phyloP scores from a whole-genome alignment of 2,888 invertebrate genomes.

The Belgica antarctica region DNA sequence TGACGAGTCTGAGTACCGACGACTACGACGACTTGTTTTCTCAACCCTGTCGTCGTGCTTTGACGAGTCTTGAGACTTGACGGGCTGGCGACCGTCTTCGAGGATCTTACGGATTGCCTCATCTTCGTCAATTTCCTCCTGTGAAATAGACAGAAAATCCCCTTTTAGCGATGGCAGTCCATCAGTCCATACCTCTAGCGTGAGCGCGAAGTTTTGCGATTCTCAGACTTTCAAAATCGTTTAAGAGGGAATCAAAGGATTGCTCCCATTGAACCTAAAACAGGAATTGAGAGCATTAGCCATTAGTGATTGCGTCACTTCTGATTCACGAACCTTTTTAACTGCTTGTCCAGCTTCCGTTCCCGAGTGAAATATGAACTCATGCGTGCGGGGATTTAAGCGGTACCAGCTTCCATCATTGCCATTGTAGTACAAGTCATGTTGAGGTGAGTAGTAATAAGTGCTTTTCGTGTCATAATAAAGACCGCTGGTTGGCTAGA shows the following conservation, averaged over 20 bases:
- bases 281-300: background rate
- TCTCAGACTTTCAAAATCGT: conserved; percentile 53
- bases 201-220: conserved; percentile 58
- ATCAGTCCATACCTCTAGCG: conserved; percentile 61
- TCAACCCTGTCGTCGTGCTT: conserved; percentile 46
- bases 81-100: conserved; percentile 47
- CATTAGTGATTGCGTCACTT: no score
- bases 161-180: background rate
- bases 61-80: conserved; percentile 53
- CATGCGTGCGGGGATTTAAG: conserved; percentile 72
- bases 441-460: conserved; percentile 87
- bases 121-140: conserved; percentile 36
- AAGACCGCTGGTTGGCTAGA: background rate
- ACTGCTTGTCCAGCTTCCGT: conserved; percentile 57
- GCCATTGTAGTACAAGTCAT: conserved; percentile 85
- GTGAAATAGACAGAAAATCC: conserved; percentile 18
- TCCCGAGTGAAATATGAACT: conserved; percentile 79
- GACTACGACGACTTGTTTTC: conserved; percentile 44
- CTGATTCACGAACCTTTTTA: conserved; percentile 46
- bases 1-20: conserved; percentile 28
- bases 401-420: conserved; percentile 79
- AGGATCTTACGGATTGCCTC: conserved; percentile 29
- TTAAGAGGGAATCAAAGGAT: conserved; percentile 51
- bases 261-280: conserved; percentile 29
- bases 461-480: conserved; percentile 87